A percentile compares a stretch with the other conserved stretches of the same genome.
phyloP scores from a whole-genome alignment of 2,797 vertebrate genomes.

The Buceros bicornis region DNA sequence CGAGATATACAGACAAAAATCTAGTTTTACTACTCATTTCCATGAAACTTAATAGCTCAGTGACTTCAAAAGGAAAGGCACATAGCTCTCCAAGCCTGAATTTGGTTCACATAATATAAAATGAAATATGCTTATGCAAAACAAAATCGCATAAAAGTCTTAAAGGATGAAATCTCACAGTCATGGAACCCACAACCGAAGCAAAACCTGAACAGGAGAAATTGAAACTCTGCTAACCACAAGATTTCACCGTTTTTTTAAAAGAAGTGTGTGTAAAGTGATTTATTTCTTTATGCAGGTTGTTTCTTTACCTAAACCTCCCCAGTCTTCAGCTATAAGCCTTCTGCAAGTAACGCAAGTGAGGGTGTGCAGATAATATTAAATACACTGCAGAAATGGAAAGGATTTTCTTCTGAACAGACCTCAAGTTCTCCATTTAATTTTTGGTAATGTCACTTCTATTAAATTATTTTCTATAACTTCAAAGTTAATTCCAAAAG shows the following conservation, averaged over 20 bases:
- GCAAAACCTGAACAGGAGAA: slow-evolving; percentile 7
- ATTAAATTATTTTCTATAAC: slow-evolving; percentile 27
- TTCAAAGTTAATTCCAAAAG: slow-evolving; percentile 46
- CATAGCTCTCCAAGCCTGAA: slow-evolving; percentile 15
- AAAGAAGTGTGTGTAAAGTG: slow-evolving; percentile 22
- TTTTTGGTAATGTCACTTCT: slow-evolving; percentile 26
- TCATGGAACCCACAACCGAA: not conserved
- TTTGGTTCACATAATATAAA: slow-evolving; percentile 20
- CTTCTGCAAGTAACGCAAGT: slow-evolving; percentile 23
- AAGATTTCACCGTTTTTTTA: not conserved
- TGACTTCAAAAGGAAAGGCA: slow-evolving; percentile 27
- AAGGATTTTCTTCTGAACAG: slow-evolving; percentile 42
- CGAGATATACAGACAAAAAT: slow-evolving; percentile 35
- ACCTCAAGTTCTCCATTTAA: not conserved
- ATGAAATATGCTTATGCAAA: slow-evolving; percentile 49
- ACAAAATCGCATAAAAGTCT: slow-evolving; percentile 14
- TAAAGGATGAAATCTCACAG: slow-evolving; percentile 50
- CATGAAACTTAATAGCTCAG: not conserved
- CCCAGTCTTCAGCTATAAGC: slow-evolving; percentile 21
- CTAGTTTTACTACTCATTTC: slow-evolving; percentile 10
- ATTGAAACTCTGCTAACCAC: not conserved
- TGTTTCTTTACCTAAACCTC: slow-evolving; percentile 52
- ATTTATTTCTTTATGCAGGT: slow-evolving; percentile 28
- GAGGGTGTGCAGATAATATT: slow-evolving; percentile 5
- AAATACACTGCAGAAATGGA: slow-evolving; percentile 18